Evolutionary conservation across 2,888 invertebrate species (phyloP).

Genomic region (Teleogryllus oceanicus): DNA sequence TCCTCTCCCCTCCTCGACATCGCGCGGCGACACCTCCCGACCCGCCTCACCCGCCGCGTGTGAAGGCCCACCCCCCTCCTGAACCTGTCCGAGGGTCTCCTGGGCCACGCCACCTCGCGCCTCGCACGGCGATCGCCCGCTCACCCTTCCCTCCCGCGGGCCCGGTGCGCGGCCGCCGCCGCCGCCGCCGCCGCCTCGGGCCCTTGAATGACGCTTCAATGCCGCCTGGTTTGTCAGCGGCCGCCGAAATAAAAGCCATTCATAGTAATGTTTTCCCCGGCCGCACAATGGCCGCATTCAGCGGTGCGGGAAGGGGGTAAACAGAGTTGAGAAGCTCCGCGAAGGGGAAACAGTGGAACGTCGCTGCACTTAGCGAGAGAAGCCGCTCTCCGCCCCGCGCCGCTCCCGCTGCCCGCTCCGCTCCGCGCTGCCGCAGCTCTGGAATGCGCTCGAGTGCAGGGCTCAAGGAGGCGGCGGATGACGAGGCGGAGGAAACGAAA

Average conservation of each 20-base stretch:
- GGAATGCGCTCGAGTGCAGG: too few species aligned
- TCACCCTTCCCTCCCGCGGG: conserved; percentile 23
- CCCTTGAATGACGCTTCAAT: conserved; percentile 21
- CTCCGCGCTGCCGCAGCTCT: too few species aligned
- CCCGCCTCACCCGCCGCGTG: conserved; percentile 26
- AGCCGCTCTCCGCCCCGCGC: too few species aligned
- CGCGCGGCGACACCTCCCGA: conserved; percentile 23
- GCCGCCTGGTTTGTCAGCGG: conserved; percentile 21
- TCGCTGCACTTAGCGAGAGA: not conserved
- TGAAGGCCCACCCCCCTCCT: conserved; percentile 37
- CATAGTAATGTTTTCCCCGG: conserved; percentile 1
- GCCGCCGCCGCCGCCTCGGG: not conserved
- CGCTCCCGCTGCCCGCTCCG: too few species aligned
- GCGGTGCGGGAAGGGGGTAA: not conserved
- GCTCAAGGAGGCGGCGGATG: too few species aligned
- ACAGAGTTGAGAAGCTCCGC: not conserved
- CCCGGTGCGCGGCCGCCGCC: conserved; percentile 19
- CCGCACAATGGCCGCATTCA: not conserved
- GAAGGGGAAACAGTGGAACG: conserved; percentile 18
- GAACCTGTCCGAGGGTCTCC: conserved; percentile 36
- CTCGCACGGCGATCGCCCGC: conserved; percentile 12
- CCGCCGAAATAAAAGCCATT: conserved; percentile 19
- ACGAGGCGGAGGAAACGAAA: too few species aligned
- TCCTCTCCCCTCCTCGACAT: not conserved
- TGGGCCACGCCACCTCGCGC: not conserved